phyloP scores from a whole-genome alignment of 1,140 invertebrate species.

The Cotesia glomerata region DNA sequence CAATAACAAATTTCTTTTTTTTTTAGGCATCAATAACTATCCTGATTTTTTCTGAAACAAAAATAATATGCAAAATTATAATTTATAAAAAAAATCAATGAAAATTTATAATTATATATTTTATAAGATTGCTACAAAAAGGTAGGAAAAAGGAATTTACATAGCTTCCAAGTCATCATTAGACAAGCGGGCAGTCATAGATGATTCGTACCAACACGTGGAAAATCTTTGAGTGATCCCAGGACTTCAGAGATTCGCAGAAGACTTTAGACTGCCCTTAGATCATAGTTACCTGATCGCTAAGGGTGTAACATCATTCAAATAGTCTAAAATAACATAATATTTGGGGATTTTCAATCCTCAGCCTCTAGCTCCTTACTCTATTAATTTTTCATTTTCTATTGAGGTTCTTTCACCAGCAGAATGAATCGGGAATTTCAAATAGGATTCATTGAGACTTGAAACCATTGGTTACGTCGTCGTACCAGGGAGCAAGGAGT shows the following conservation, averaged over 20 bases:
- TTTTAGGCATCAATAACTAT: not conserved
- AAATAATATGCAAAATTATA: too few relatives aligned
- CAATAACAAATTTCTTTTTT: too few relatives aligned
- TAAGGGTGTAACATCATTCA: constrained; percentile 11
- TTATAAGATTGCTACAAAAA: constrained; percentile 32
- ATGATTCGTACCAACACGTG: constrained; percentile 40
- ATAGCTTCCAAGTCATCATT: not conserved
- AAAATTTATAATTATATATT: not conserved
- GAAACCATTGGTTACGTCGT: constrained; percentile 35
- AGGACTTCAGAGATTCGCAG: constrained; percentile 38
- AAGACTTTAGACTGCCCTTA: constrained; percentile 15
- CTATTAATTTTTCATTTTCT: not conserved
- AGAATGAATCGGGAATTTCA: not conserved
- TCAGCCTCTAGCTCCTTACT: too few relatives aligned
- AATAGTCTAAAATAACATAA: constrained; percentile 11
- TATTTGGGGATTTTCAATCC: constrained; percentile 6
- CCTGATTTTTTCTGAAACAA: too few relatives aligned
- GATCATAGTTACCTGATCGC: constrained; percentile 14
- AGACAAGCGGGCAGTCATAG: constrained; percentile 25
- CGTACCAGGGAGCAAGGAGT: constrained; percentile 38
- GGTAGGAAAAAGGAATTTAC: too few relatives aligned
- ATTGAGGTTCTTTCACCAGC: too few relatives aligned
- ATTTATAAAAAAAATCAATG: too few relatives aligned
- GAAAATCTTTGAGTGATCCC: constrained; percentile 35
- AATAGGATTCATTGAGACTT: constrained; percentile 34